These are phyloP conservation scores for Elegia similella DNA, from an alignment of 2,888 invertebrate species.

Conservation along the genomic window DNA sequence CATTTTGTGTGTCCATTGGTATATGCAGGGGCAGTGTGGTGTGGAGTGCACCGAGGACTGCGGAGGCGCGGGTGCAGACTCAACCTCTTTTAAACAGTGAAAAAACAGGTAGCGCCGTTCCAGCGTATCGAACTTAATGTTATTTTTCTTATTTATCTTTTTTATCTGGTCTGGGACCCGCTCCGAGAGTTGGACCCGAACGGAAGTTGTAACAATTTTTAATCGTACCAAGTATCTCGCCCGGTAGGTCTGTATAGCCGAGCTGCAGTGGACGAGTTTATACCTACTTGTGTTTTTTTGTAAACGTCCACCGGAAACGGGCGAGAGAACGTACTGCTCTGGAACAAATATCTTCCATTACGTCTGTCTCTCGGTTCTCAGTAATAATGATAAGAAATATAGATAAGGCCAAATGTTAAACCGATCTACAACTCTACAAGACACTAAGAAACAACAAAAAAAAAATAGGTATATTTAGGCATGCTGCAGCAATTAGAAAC, in stretches of 20 bases:
- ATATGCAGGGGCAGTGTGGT: background rate
- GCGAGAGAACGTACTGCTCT: constrained; percentile 64
- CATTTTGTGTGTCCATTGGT: background rate
- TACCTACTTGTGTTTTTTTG: constrained; percentile 57
- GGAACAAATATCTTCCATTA: constrained; percentile 79
- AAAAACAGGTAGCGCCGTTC: constrained; percentile 79
- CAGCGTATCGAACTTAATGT: constrained; percentile 77
- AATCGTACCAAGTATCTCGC: constrained; percentile 77
- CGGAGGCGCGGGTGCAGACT: constrained; percentile 29
- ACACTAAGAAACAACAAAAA: constrained; percentile 33
- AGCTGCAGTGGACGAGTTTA: constrained; percentile 65
- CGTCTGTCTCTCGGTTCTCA: constrained; percentile 62
- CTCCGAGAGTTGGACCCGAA: constrained; percentile 66
- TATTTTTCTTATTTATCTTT: constrained; percentile 78
- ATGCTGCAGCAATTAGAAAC: background rate
- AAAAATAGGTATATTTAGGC: constrained; percentile 22
- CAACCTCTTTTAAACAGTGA: constrained; percentile 37
- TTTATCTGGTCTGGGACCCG: constrained; percentile 74
- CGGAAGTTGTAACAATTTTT: constrained; percentile 82
- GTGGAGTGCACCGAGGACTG: background rate
- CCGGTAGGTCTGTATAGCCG: constrained; percentile 61
- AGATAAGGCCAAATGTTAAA: constrained; percentile 57
- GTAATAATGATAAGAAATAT: constrained; percentile 63
- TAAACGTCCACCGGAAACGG: constrained; percentile 79
- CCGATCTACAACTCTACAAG: constrained; percentile 45